Base-by-base conservation (phyloP, 2,888 invertebrate species). In the Eugnorisma glareosa region DNA sequence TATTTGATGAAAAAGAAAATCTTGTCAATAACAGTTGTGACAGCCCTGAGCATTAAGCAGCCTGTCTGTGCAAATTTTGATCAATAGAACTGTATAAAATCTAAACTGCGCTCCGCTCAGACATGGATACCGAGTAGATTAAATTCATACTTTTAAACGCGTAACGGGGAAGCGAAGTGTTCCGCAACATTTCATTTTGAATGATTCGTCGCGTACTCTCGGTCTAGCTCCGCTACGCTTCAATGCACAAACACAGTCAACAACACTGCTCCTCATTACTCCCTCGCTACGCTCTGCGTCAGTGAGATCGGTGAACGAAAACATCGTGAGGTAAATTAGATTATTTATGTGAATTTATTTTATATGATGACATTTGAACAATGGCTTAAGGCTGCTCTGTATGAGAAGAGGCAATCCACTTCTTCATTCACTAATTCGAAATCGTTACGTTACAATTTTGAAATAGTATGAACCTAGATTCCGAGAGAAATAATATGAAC, bases 381-480 rank as follows among this genome's bases (percentile, higher is more conserved):
- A 54, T n/a, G 51, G n/a, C 15, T 57, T 6, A 57, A 57, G 28
- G 15, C 28, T 57, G 2, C 2, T 57, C 15, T 28, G 35, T 21
- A 31, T 35, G 21, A 61, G 21, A 61, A 35, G 31, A 61, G 21
- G 8, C 31, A 8, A 8, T 31, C 4, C 1, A 57, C 10, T 48
- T n/a, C 37, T n/a, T 51, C 10, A 24, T 77, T 37, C 35, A n/a
- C 6, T 13, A 1, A 48, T 70, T 63, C 15, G 31, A 35, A 31
- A 48, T 15, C 2, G 15, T 24, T 45, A 24, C 6, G 24, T n/a
- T 54, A 61, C 18, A 8, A 13, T 68, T 57, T 31, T 31, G 31
- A 35, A 11, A 43, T 64, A 61, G 21, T 63, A 45, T 35, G 54
- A 61, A 64, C 43, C 13, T 66, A 72, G 43, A 70, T 67, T 63